Base-by-base conservation (phyloP, 2,113 vertebrate species). In the Apteryx mantelli region DNA sequence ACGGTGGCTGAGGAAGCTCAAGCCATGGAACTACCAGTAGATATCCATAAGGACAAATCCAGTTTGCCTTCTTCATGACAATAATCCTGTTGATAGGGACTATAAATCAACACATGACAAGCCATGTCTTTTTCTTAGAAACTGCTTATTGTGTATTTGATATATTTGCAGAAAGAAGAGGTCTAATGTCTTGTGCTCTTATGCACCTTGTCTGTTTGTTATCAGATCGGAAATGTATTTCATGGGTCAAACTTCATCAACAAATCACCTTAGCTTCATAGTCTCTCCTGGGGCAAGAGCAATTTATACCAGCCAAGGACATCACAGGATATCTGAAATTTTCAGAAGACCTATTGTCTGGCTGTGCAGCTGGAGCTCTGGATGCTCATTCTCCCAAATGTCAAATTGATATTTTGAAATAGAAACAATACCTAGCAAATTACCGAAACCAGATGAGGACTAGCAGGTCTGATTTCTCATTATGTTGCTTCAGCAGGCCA, bases 371-470 rank as follows among this genome's bases (percentile, higher is more conserved):
- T 65, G 81, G 14, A 79, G 65, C 19, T 13, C 24, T 17, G 17
- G 24, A 80, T 86, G 80, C 66, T 88, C 58, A 64, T 70, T 77
- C 42, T 80, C 46, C 17, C 58, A 95, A 94, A 66, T 55, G 34
- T n/a, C 78, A 80, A 75, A 75, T 64, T 81, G 71, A 16, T 78
- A 75, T 86, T 95, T 93, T 16, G 50, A 95, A 93, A 83, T 15
- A 94, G 79, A 96, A 91, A 83, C 42, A 80, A 74, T 78, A 34
- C 20, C 26, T 63, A 83, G 70, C 34, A 93, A 88, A 93, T 93
- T 94, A 34, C 32, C 60, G 73, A 81, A 86, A 75, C 50, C 55
- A 16, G 75, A 86, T 52, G 63, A 66, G 34, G 52, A 92, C 65
- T 77, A 81, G 18, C 11, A 68, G 64, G 46, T 46, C 55, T 78